These are phyloP conservation scores for Pogoniulus pusillus DNA, from an alignment of 2,797 vertebrate genomes.

Conservation along the genomic window DNA sequence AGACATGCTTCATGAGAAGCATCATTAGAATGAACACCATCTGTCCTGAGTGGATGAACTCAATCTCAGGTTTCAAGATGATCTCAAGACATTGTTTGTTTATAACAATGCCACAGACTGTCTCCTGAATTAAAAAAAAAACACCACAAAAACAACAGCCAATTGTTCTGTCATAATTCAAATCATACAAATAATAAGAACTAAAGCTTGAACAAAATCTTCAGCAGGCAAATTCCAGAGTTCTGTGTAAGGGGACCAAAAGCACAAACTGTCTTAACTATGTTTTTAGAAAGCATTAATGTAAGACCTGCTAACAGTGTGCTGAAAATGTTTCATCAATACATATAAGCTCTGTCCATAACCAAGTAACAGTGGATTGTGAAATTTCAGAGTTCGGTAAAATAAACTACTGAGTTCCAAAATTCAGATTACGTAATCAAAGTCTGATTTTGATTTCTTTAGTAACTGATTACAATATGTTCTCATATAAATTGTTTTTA, in stretches of 20 bases:
- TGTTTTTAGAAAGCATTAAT: neutral
- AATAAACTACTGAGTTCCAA: neutral
- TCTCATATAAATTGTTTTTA: neutral
- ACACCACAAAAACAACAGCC: too few relatives aligned
- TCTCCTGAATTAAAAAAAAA: neutral
- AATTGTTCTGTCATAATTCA: neutral
- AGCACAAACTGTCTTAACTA: neutral
- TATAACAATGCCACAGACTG: neutral
- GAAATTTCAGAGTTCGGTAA: neutral
- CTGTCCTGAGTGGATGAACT: neutral
- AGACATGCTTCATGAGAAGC: neutral
- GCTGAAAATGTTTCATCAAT: neutral
- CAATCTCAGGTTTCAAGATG: neutral
- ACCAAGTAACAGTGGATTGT: neutral
- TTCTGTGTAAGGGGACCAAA: neutral
- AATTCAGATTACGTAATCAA: neutral
- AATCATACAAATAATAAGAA: neutral
- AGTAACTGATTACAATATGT: neutral
- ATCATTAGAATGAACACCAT: neutral
- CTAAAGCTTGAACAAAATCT: neutral
- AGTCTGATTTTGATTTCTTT: neutral
- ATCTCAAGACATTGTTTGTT: too few relatives aligned
- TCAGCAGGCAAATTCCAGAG: neutral
- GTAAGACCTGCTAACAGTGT: neutral
- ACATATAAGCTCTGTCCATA: neutral